phyloP scores from a whole-genome alignment of 2,888 invertebrate genomes.

The Rosalia funebris region DNA sequence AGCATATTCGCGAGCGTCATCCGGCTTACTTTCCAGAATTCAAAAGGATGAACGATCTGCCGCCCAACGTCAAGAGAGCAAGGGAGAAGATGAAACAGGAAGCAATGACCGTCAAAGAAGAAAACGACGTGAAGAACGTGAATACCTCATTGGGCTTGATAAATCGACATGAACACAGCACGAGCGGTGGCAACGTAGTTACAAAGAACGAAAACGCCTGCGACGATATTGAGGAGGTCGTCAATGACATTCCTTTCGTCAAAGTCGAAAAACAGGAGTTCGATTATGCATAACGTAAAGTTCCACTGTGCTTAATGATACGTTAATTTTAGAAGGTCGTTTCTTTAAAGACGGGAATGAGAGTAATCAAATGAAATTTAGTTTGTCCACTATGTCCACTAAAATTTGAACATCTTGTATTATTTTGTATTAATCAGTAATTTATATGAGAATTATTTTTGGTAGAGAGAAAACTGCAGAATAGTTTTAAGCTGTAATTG shows the following conservation, averaged over 20 bases:
- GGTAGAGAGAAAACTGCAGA: too few species aligned
- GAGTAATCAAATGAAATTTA: not conserved
- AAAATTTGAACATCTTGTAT: not conserved
- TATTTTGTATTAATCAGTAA: too few species aligned
- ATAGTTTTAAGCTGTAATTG: too few species aligned
- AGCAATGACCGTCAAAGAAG: not conserved
- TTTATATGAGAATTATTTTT: too few species aligned
- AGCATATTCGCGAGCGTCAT: conserved; percentile 55
- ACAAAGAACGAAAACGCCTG: conserved; percentile 6
- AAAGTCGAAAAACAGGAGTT: conserved; percentile 28
- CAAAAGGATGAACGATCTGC: conserved; percentile 46
- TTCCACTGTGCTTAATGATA: not conserved
- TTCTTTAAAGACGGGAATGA: too few species aligned
- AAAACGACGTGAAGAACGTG: conserved; percentile 12
- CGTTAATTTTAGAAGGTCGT: not conserved
- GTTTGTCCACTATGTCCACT: not conserved
- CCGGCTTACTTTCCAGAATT: conserved; percentile 53
- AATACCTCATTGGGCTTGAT: not conserved
- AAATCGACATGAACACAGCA: not conserved
- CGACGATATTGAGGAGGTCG: conserved; percentile 5
- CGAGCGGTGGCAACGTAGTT: conserved; percentile 2
- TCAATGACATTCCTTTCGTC: conserved; percentile 23
- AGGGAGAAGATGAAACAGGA: conserved; percentile 39
- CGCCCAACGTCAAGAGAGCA: conserved; percentile 45
- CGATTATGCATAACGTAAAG: conserved; percentile 7